Conservation (phyloP, 2,888 invertebrate genomes). For the Brachylomia viminalis region DNA sequence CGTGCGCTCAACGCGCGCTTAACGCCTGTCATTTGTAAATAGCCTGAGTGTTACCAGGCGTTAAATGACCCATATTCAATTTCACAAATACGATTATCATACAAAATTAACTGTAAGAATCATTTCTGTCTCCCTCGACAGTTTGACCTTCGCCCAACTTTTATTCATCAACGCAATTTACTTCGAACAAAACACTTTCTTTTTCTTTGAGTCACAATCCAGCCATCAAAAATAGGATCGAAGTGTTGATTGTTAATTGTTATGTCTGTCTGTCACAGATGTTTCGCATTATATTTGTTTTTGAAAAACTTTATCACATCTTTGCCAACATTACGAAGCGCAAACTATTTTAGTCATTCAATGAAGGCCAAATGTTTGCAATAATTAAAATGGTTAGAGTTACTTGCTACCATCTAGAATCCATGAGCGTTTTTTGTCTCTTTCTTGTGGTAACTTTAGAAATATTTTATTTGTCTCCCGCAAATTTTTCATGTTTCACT, state of each 20-base stretch:
- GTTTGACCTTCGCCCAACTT: slow-evolving; percentile 12
- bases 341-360: slow-evolving; percentile 59
- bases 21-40: neutral
- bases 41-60: neutral
- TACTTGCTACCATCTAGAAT: neutral
- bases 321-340: slow-evolving; percentile 53
- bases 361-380: slow-evolving; percentile 44
- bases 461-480: neutral
- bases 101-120: slow-evolving; percentile 26
- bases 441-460: neutral
- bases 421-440: neutral
- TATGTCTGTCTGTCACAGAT: slow-evolving; percentile 47
- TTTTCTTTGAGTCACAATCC: slow-evolving; percentile 31
- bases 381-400: slow-evolving; percentile 45
- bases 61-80: slow-evolving; percentile 15
- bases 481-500: neutral
- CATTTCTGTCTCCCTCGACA: neutral
- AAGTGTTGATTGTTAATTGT: slow-evolving; percentile 53
- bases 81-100: slow-evolving; percentile 10
- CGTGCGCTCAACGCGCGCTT: neutral
- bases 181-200: slow-evolving; percentile 2
- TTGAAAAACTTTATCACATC: slow-evolving; percentile 22
- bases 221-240: slow-evolving; percentile 42
- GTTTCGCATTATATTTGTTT: slow-evolving; percentile 40
- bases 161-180: slow-evolving; percentile 17